These are phyloP conservation scores for Cygnus atratus DNA, from an alignment of 2,113 vertebrate species.

Conservation along the genomic window DNA sequence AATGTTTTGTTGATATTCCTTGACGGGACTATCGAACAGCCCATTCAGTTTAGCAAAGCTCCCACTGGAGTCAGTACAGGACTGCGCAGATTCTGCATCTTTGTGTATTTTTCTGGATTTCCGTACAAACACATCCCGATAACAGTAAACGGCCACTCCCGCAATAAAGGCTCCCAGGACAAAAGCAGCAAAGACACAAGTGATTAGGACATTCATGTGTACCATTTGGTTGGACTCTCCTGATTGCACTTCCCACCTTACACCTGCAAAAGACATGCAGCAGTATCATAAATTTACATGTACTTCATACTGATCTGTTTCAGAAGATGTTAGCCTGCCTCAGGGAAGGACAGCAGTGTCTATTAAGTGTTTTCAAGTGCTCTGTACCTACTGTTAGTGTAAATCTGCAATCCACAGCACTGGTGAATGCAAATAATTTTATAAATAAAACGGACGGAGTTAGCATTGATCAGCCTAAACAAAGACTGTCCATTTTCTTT, in stretches of 20 bases:
- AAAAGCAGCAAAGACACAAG: constrained; percentile 96
- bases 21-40: constrained; percentile 94
- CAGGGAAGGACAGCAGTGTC: neutral
- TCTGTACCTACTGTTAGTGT: neutral
- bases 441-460: neutral
- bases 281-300: neutral
- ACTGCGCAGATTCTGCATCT: constrained; percentile 91
- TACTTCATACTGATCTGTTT: neutral
- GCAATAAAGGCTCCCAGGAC: constrained; percentile 95
- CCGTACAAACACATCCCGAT: constrained; percentile 88
- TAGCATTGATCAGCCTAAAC: neutral
- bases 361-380: neutral
- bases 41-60: constrained; percentile 95
- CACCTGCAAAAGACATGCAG: constrained; percentile 77
- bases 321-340: constrained; percentile 4
- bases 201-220: constrained; percentile 98
- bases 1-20: constrained; percentile 93
- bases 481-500: neutral
- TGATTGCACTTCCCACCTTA: constrained; percentile 91
- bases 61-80: constrained; percentile 92
- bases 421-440: neutral
- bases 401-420: neutral
- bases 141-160: constrained; percentile 95
- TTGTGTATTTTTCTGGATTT: constrained; percentile 92
- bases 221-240: constrained; percentile 97